Percentiles rank a stretch among this genome's conserved stretches.
phyloP scores from a whole-genome alignment of 2,888 invertebrate genomes.

The Leptothorax acervorum region DNA sequence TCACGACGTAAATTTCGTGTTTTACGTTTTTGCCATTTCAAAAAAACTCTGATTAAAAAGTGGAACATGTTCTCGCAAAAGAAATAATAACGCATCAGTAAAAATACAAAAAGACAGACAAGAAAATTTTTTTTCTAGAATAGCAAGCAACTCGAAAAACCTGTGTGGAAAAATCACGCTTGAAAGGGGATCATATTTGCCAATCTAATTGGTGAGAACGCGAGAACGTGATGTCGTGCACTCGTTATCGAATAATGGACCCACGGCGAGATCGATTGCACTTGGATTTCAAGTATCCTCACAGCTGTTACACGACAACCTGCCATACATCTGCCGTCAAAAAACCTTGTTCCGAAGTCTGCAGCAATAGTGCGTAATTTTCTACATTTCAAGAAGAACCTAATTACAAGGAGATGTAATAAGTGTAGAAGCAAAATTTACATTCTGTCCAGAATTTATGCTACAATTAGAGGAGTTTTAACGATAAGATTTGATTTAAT shows the following conservation, averaged over 20 bases:
- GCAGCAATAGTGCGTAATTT: constrained; percentile 51
- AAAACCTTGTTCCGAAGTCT: constrained; percentile 37
- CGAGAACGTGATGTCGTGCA: constrained; percentile 63
- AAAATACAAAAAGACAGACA: not conserved
- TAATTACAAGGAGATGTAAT: not conserved
- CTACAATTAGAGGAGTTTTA: not conserved
- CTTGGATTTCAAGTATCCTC: constrained; percentile 52
- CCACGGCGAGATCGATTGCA: constrained; percentile 45
- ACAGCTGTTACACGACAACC: constrained; percentile 37
- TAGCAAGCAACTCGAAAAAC: not conserved
- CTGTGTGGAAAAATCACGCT: not conserved
- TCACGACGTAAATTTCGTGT: not conserved
- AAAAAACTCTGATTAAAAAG: not conserved
- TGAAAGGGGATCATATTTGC: not conserved
- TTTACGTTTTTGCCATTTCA: not conserved
- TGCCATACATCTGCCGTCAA: constrained; percentile 33
- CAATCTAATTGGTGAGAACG: not conserved
- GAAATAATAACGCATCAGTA: not conserved
- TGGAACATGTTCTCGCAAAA: not conserved
- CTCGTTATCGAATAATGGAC: constrained; percentile 60
- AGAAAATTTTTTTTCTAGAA: not conserved
- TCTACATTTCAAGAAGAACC: not conserved
- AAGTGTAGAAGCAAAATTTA: not conserved
- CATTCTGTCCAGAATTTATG: not conserved
- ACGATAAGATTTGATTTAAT: not conserved